A percentile compares a stretch with the other conserved stretches of the same genome.
These are phyloP conservation scores for Meganola albula DNA, from an alignment of 2,888 invertebrate genomes.

Conservation along the genomic window DNA sequence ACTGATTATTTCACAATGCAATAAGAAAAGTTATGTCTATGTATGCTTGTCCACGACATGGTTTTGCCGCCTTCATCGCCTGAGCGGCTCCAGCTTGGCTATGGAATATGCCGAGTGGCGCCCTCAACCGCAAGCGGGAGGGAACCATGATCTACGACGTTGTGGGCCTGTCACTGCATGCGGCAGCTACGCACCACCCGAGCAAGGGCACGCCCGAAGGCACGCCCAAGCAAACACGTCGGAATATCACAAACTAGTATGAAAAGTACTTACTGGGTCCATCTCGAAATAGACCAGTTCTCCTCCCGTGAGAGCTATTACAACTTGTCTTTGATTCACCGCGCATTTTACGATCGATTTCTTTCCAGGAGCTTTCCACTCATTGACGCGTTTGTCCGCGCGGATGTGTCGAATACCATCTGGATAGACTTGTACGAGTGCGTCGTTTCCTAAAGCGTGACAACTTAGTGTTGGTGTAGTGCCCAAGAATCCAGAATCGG, in stretches of 20 bases:
- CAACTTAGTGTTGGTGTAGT: conserved; percentile 99
- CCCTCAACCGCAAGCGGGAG: conserved; percentile 74
- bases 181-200: conserved; percentile 73
- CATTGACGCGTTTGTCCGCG: conserved; percentile 98
- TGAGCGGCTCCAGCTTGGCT: conserved; percentile 83
- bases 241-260: conserved; percentile 19
- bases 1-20: conserved; percentile 3
- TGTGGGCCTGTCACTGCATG: conserved; percentile 75
- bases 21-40: not conserved
- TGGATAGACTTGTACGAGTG: conserved; percentile 98
- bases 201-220: conserved; percentile 45
- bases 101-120: conserved; percentile 84
- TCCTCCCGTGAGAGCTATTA: conserved; percentile 97
- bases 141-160: conserved; percentile 79
- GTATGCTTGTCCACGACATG: conserved; percentile 80
- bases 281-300: conserved; percentile 99
- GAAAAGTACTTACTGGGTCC: conserved; percentile 89
- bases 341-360: conserved; percentile 98
- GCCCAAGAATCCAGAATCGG: conserved; percentile 99
- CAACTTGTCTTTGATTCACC: conserved; percentile 98
- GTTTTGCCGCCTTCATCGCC: conserved; percentile 83
- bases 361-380: conserved; percentile 99
- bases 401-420: conserved; percentile 99
- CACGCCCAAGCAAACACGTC: conserved; percentile 55
- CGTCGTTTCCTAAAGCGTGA: conserved; percentile 97